Evolutionary conservation across 1,140 invertebrate species (phyloP), one percentile per base, ranked within the genome.

Genomic region (Macrosteles quadrilineatus): DNA sequence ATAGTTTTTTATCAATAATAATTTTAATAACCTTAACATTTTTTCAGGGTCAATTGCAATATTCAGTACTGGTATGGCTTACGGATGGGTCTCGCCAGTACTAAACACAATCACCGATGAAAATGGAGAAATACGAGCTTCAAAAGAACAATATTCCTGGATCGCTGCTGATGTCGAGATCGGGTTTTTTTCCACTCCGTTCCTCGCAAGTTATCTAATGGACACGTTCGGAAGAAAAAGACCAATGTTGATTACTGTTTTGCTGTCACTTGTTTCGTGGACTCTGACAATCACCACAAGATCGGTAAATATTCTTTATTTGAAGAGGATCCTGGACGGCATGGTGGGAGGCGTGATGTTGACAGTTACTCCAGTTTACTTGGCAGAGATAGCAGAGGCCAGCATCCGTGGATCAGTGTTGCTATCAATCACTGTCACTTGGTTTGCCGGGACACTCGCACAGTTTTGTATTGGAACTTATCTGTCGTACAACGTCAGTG

Each of bases 361-460:
- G 78, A 90, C 92, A 0, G 86, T 88, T n/a, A 83, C 88, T 1
- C 92, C 93, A 0, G 90, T 95, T 84, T 96, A 95, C 78, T 86
- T 92, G 68, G 92, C 92, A 36, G 93, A 96, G 81, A 93, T 94
- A 36, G 88, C 75, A 0, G 71, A 64, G 1, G 65, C 70, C 1
- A 30, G 66, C 14, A 81, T 75, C 14, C 70, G 76, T 23, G 76
- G 76, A 0, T 63, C 66, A 0, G 23, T 77, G 1, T 27, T n/a
- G 1, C 29, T 55, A 6, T 29, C 55, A 4, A 36, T 36, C 4
- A 36, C 32, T 6, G 36, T 59, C 2, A 40, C 64, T n/a, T 72
- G 67, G 66, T 68, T 43, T 43, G 40, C 47, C 0, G 71, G 71
- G 0, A 29, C 25, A 3, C 23, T 72, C 0, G 87, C 89, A 73